phyloP scores from a whole-genome alignment of 2,888 invertebrate species.

The Corbicula japonica region DNA sequence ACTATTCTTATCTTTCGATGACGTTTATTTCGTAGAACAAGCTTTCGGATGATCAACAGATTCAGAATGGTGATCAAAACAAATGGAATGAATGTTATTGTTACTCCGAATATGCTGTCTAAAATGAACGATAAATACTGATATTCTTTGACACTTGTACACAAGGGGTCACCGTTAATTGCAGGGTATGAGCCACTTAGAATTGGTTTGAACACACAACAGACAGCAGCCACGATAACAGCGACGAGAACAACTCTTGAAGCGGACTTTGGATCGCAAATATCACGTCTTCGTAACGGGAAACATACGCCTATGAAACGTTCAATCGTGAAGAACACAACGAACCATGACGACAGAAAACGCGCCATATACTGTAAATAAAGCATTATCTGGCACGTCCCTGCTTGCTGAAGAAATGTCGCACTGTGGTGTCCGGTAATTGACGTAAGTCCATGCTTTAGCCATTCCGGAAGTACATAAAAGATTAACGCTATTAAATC shows the following conservation, averaged over 20 bases:
- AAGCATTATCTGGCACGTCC: conserved; percentile 91
- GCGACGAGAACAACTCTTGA: conserved; percentile 75
- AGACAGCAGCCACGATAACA: conserved; percentile 66
- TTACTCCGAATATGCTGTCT: conserved; percentile 80
- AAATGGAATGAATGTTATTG: conserved; percentile 83
- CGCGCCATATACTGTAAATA: conserved; percentile 89
- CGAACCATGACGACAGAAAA: conserved; percentile 83
- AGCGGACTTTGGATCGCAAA: conserved; percentile 78
- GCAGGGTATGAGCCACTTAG: conserved; percentile 69
- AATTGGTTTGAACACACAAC: conserved; percentile 80
- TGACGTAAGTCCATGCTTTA: conserved; percentile 76
- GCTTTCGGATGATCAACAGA: conserved; percentile 80
- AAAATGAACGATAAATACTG: conserved; percentile 73
- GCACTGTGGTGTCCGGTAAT: conserved; percentile 66
- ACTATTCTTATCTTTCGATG: conserved; percentile 71
- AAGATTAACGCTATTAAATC: conserved; percentile 91
- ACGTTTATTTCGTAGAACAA: conserved; percentile 76
- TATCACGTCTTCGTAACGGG: conserved; percentile 78
- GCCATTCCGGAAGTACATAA: conserved; percentile 84
- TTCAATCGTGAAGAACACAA: conserved; percentile 83
- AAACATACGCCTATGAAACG: conserved; percentile 83
- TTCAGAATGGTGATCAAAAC: conserved; percentile 81
- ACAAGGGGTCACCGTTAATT: conserved; percentile 62
- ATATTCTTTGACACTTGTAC: conserved; percentile 73
- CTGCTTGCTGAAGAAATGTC: conserved; percentile 84